Evolutionary conservation across 1,140 invertebrate genomes (phyloP), one percentile per base, ranked within the genome.

Genomic region (Penaeus japonicus): DNA sequence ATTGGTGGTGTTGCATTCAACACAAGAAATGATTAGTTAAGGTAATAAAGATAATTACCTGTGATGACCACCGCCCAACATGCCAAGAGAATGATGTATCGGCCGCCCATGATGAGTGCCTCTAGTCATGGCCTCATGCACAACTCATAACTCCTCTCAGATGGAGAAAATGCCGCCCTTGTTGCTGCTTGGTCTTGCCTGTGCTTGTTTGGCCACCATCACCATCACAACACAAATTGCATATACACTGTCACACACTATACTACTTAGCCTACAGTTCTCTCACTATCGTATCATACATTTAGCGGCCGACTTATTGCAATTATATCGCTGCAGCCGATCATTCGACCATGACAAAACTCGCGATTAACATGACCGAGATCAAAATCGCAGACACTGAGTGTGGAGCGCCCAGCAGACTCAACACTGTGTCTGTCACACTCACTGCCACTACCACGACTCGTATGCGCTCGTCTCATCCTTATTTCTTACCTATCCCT

Each of bases 91-190:
- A 39, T 87, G 85, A 87, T 87, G 77, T 80, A 80, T 12, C 35
- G 73, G 22, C 54, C 22, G 53, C 57, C 77, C 85, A 87, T 87
- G 85, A 47, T 81, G 77, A 24, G 77, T 70, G 24, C 81, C 81
- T 24, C 57, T 84, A 39, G 77, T 87, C 85, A 87, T 87, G 85
- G 78, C 85, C 77, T 81, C 85, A 79, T 86, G 75, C 73, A 62
- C 77, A 27, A 57, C 75, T 65, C 77, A 47, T 47, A 47, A 47
- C 47, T 47, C 47, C 47, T 47, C 47, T 57, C 77, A 30, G 77
- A 79, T 78, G 77, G 54, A 17, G 77, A 24, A 87, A 80, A 65
- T 35, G 53, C 85, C 35, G 54, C 73, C 84, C 75, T 77, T 86
- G 22, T n/a, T 78, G 54, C 84, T 77, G 84, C 54, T n/a, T 59